phyloP scores from a whole-genome alignment of 2,888 invertebrate species.

The Malachius bipustulatus region DNA sequence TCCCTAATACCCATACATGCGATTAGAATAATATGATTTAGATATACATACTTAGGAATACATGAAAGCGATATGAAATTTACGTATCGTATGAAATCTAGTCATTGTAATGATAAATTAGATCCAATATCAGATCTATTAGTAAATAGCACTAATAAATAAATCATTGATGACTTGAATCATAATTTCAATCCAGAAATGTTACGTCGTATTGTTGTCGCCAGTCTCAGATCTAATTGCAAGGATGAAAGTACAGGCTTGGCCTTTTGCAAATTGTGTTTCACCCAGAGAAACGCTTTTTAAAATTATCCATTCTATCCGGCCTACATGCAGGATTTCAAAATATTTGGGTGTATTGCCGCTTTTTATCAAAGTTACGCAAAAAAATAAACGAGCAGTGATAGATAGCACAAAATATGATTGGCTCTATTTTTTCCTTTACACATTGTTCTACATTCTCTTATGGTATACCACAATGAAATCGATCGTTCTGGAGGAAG shows the following conservation, averaged over 20 bases:
- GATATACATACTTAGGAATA: too few relatives aligned
- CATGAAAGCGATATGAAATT: too few relatives aligned
- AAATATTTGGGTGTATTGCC: conserved; percentile 3
- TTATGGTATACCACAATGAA: background rate
- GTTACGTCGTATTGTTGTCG: too few relatives aligned
- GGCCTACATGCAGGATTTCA: background rate
- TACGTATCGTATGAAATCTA: too few relatives aligned
- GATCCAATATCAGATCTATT: too few relatives aligned
- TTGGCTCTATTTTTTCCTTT: background rate
- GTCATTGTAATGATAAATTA: too few relatives aligned
- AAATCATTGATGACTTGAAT: too few relatives aligned
- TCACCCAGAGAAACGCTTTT: background rate
- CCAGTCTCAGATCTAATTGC: too few relatives aligned
- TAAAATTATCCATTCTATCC: background rate
- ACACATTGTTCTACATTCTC: background rate
- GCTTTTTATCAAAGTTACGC: background rate
- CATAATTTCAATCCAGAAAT: too few relatives aligned
- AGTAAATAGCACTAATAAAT: too few relatives aligned
- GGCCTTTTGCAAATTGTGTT: background rate
- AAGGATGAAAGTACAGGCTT: background rate
- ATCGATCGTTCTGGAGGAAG: background rate
- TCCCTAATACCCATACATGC: too few relatives aligned
- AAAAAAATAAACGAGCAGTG: background rate
- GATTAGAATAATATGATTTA: too few relatives aligned
- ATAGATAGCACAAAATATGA: background rate